These are phyloP conservation scores for Clostera curtula DNA, from an alignment of 2,888 invertebrate species.

Conservation along the genomic window DNA sequence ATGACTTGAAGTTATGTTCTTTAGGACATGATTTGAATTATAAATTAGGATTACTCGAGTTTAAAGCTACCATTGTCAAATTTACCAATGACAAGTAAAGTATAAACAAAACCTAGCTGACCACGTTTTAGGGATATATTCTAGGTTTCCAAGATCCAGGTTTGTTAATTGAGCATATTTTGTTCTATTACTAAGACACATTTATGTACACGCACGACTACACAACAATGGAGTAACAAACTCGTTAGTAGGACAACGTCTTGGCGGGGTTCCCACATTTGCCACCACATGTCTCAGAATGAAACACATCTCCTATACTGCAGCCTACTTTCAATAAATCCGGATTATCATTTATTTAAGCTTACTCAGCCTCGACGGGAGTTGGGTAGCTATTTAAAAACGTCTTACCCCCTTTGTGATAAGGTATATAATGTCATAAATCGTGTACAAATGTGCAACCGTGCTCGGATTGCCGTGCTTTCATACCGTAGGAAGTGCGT, in stretches of 20 bases:
- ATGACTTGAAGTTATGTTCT: too few relatives aligned
- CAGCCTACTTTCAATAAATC: constrained; percentile 66
- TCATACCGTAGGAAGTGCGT: constrained; percentile 63
- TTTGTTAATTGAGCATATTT: too few relatives aligned
- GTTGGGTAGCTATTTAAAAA: constrained; percentile 26
- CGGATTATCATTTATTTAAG: constrained; percentile 64
- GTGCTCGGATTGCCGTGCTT: constrained; percentile 39
- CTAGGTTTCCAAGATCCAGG: too few relatives aligned
- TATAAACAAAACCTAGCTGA: too few relatives aligned
- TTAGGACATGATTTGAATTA: too few relatives aligned
- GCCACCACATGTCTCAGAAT: constrained; percentile 66
- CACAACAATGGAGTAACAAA: constrained; percentile 64
- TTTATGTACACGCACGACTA: constrained; percentile 45
- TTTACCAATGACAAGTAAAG: too few relatives aligned
- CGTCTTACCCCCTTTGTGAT: constrained; percentile 33
- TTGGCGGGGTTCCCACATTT: constrained; percentile 73
- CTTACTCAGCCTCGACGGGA: constrained; percentile 31
- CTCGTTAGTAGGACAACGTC: constrained; percentile 65
- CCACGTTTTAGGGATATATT: too few relatives aligned
- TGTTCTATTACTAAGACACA: too few relatives aligned
- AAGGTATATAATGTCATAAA: constrained; percentile 41
- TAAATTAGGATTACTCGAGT: too few relatives aligned
- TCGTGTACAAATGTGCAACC: constrained; percentile 37
- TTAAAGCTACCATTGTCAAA: too few relatives aligned
- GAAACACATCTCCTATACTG: constrained; percentile 51